Base-by-base conservation (phyloP, 2,888 invertebrate genomes). In the Antheraea yamamai region DNA sequence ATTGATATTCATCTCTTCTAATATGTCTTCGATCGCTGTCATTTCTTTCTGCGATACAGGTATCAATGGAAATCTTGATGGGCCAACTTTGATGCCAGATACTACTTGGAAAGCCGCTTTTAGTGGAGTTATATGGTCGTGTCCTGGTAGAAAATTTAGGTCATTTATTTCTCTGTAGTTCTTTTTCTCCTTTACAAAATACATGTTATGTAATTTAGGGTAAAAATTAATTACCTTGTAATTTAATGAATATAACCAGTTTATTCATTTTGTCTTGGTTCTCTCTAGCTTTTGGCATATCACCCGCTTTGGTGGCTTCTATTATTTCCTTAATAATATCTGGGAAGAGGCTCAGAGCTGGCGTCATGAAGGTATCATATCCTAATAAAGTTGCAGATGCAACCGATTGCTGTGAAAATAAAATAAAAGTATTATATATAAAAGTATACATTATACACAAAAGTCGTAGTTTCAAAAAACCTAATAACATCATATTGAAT, bases 31-130 rank as follows among this genome's bases (percentile, higher is more conserved):
- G 1, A 74, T 74, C 26, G 35, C 39, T 70, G 8, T 58, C 55
- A 55, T 3, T 39, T 71, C 14, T 71, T 26, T 23, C 55, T 23
- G 30, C 8, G 16, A 35, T 18, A 74, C 47, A 23, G 58, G 4
- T 71, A 64, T 35, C 12, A 73, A n/a, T 7, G 75, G 74, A 7
- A 47, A 23, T n/a, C 77, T 58, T 14, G 73, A 3, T 51, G 74
- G 74, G 16, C 75, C 77, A 20, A 77, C 58, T 18, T 35, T 26
- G 52, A 77, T 74, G 14, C 73, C 70, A 4, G 75, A 61, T 20
- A 73, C 70, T 52, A 77, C 26, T 66, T 75, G 70, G 39, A 75
- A 71, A 10, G 52, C 26, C 14, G 30, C 64, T 70, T 77, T 77
- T 4, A 72, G 16, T 26, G 73, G 51, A 52, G 77, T 20, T 51